Percentiles rank a stretch among this genome's conserved stretches.
Conservation (phyloP, 2,113 vertebrate genomes). For the Mesocricetus auratus region DNA sequence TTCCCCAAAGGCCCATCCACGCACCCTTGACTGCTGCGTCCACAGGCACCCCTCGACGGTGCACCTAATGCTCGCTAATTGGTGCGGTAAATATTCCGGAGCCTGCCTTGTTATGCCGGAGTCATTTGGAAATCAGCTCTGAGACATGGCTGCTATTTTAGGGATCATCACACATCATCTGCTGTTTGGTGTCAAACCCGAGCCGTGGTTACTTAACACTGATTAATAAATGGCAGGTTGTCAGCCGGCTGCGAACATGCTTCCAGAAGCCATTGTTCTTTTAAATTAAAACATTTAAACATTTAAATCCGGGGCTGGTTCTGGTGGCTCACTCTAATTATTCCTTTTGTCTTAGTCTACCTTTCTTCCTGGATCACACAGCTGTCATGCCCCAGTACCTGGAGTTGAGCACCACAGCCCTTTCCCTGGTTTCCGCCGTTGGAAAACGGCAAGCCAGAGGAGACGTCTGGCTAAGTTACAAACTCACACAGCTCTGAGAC, state of each 20-base stretch:
- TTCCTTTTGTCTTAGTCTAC: slow-evolving; percentile 86
- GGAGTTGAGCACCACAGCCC: slow-evolving; percentile 79
- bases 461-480: slow-evolving; percentile 73
- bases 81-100: slow-evolving; percentile 12
- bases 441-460: slow-evolving; percentile 74
- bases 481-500: slow-evolving; percentile 64
- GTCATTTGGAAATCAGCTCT: slow-evolving; percentile 45
- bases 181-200: slow-evolving; percentile 81
- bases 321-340: slow-evolving; percentile 86
- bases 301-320: slow-evolving; percentile 86
- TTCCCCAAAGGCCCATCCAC: rapidly evolving
- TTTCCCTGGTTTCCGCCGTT: slow-evolving; percentile 82
- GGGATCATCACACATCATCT: slow-evolving; percentile 76
- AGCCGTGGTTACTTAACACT: slow-evolving; percentile 64
- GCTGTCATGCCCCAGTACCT: slow-evolving; percentile 85
- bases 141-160: slow-evolving; percentile 52
- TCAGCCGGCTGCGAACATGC: slow-evolving; percentile 81
- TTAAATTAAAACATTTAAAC: slow-evolving; percentile 89
- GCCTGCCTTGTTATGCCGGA: slow-evolving; percentile 12
- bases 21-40: rapidly evolving
- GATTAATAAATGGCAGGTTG: slow-evolving; percentile 85
- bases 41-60: rapidly evolving
- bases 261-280: slow-evolving; percentile 88
- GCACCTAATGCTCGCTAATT: background rate
- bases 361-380: slow-evolving; percentile 81